Conservation (phyloP, 2,888 invertebrate genomes). For the Taenaris catops region DNA sequence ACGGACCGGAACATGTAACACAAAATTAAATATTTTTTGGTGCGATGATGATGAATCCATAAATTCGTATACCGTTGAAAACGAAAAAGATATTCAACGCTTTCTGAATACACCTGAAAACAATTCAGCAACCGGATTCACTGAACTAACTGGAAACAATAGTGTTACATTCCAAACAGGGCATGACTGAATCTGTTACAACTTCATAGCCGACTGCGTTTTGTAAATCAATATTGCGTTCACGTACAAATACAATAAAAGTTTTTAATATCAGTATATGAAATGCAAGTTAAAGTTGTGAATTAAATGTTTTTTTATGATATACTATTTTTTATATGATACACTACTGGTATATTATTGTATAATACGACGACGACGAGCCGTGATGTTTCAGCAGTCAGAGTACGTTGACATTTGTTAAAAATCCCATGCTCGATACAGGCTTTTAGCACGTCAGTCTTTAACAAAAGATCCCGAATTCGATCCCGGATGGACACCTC, state of each 20-base stretch:
- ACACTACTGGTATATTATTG: too few relatives aligned
- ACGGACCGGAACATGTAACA: neutral
- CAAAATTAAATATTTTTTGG: constrained; percentile 3
- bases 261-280: constrained; percentile 6
- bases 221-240: constrained; percentile 44
- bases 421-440: too few relatives aligned
- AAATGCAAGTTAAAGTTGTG: too few relatives aligned
- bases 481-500: too few relatives aligned
- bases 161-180: constrained; percentile 46
- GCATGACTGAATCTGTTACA: constrained; percentile 51
- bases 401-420: too few relatives aligned
- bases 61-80: constrained; percentile 35
- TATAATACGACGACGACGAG: too few relatives aligned
- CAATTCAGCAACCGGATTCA: constrained; percentile 49
- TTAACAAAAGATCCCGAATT: too few relatives aligned
- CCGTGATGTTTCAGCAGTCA: too few relatives aligned
- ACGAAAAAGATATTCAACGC: constrained; percentile 39
- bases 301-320: too few relatives aligned
- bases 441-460: too few relatives aligned
- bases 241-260: constrained; percentile 37
- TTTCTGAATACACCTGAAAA: constrained; percentile 52
- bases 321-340: too few relatives aligned
- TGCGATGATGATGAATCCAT: constrained; percentile 14
- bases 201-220: constrained; percentile 51
- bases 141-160: constrained; percentile 43